A percentile compares a stretch with the other conserved stretches of the same genome.
Evolutionary conservation across 2,888 invertebrate species (phyloP).

Genomic region (Hirtodrosophila confusa): DNA sequence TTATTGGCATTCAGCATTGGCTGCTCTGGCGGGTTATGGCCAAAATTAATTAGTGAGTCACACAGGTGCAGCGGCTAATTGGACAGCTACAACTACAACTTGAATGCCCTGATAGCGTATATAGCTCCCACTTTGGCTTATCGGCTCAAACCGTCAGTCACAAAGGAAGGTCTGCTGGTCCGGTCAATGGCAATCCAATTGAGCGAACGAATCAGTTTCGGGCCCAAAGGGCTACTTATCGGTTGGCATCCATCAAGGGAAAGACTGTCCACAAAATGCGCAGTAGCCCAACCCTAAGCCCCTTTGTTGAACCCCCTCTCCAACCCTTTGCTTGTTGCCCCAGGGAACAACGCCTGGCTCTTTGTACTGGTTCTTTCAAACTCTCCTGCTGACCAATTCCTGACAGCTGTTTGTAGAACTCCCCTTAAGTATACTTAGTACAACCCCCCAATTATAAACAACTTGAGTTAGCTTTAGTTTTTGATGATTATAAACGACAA

Average conservation of each 20-base stretch:
- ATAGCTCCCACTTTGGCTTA: constrained; percentile 48
- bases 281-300: constrained; percentile 26
- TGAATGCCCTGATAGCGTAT: constrained; percentile 26
- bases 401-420: constrained; percentile 6
- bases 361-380: constrained; percentile 3
- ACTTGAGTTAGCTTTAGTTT: constrained; percentile 48
- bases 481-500: constrained; percentile 81
- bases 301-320: background rate
- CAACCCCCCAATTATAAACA: constrained; percentile 15
- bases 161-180: too few relatives aligned
- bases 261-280: constrained; percentile 41
- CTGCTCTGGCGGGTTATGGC: constrained; percentile 18
- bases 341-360: constrained; percentile 7
- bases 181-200: constrained; percentile 28
- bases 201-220: constrained; percentile 26
- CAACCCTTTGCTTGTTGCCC: constrained; percentile 40
- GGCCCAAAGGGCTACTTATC: constrained; percentile 36
- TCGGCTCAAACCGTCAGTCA: constrained; percentile 30
- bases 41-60: constrained; percentile 58
- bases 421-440: too few relatives aligned
- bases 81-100: constrained; percentile 26
- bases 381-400: constrained; percentile 25
- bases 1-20: constrained; percentile 11
- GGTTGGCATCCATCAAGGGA: constrained; percentile 40
- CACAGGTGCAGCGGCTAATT: constrained; percentile 66